These are phyloP conservation scores for Agelaius tricolor DNA, from an alignment of 2,113 vertebrate species.

Conservation along the genomic window DNA sequence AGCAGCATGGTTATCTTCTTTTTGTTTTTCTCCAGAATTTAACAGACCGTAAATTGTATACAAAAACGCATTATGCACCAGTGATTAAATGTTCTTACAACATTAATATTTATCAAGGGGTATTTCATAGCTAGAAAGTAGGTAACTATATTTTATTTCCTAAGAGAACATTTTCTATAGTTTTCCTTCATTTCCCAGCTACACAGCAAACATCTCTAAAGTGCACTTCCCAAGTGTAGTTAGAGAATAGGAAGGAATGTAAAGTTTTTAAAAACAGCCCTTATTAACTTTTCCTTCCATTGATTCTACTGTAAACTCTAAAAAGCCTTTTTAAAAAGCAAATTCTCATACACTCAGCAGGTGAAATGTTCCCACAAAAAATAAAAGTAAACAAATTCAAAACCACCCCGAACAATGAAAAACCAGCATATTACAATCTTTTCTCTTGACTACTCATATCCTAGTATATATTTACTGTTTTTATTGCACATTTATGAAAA, in stretches of 20 bases:
- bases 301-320: conserved; percentile 83
- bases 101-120: conserved; percentile 71
- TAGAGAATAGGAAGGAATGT: conserved; percentile 84
- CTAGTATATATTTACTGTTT: conserved; percentile 41
- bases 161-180: conserved; percentile 78
- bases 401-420: conserved; percentile 41
- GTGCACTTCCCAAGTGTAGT: conserved; percentile 82
- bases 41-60: conserved; percentile 75
- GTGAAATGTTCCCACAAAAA: conserved; percentile 74
- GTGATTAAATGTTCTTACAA: conserved; percentile 73
- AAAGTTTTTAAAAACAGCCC: conserved; percentile 85
- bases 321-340: conserved; percentile 81
- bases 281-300: conserved; percentile 85
- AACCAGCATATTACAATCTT: conserved; percentile 60
- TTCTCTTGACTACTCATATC: conserved; percentile 52
- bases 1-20: conserved; percentile 75
- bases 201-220: conserved; percentile 77
- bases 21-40: conserved; percentile 72
- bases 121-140: conserved; percentile 76
- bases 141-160: conserved; percentile 76
- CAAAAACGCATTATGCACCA: conserved; percentile 77
- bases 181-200: conserved; percentile 77
- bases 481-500: conserved; percentile 77
- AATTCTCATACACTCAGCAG: conserved; percentile 76
- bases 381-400: conserved; percentile 54